These are phyloP conservation scores for Pagrus major DNA, from an alignment of 2,113 vertebrate species.

Conservation along the genomic window DNA sequence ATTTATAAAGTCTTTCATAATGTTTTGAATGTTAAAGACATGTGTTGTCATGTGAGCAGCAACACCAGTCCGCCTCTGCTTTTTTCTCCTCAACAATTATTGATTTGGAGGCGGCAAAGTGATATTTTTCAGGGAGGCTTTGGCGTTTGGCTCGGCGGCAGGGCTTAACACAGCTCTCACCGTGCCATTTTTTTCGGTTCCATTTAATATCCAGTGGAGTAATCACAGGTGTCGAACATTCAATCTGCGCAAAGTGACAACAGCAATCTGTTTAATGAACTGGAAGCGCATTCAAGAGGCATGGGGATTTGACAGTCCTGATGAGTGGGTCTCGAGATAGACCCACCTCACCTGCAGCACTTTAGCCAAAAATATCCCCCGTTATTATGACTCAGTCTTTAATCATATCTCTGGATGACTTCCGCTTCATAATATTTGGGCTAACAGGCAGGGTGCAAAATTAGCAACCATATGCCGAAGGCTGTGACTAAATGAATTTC, in stretches of 20 bases:
- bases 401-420: too few species aligned
- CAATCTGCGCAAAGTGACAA: not conserved
- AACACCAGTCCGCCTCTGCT: not conserved
- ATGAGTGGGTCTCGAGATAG: not conserved
- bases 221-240: conserved; percentile 1
- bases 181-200: not conserved
- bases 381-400: conserved; percentile 14
- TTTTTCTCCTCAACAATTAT: not conserved
- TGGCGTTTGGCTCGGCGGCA: not conserved
- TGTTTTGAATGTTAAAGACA: not conserved
- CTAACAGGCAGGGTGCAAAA: not conserved
- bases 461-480: not conserved
- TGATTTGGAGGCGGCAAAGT: not conserved
- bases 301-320: not conserved
- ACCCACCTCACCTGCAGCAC: conserved; percentile 11
- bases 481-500: not conserved
- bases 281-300: not conserved
- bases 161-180: not conserved
- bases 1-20: not conserved
- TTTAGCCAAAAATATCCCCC: conserved; percentile 7
- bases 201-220: not conserved
- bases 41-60: not conserved
- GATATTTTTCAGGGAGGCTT: too few species aligned
- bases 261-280: conserved; percentile 27
- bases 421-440: too few species aligned